A percentile compares a stretch with the other conserved stretches of the same genome.
These are phyloP conservation scores for Actinernus sp. DNA, from an alignment of 92 coral and sea anemone species.

Conservation along the genomic window DNA sequence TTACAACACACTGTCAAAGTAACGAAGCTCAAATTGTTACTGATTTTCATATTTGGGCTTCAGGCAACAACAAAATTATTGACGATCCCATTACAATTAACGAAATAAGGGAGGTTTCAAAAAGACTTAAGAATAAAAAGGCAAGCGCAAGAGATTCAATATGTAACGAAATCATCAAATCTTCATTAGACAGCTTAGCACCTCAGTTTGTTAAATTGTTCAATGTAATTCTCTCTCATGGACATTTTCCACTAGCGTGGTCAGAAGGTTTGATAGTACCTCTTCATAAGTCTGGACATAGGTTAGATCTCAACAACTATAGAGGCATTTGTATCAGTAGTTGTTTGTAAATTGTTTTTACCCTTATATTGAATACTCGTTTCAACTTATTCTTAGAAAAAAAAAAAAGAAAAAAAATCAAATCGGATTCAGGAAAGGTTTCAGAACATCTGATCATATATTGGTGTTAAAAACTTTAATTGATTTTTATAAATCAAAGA, in stretches of 20 bases:
- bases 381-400: too few species aligned
- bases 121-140: conserved; percentile 14
- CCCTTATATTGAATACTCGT: too few species aligned
- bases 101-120: conserved; percentile 13
- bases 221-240: conserved; percentile 8
- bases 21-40: too few species aligned
- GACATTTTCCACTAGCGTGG: conserved; percentile 24
- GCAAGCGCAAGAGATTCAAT: conserved; percentile 30
- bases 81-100: conserved; percentile 17
- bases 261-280: conserved; percentile 32
- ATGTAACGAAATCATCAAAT: conserved; percentile 26
- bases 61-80: neutral
- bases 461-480: too few species aligned
- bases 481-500: too few species aligned
- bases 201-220: conserved; percentile 10
- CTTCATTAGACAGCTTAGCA: conserved; percentile 6
- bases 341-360: too few species aligned
- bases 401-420: too few species aligned
- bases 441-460: too few species aligned
- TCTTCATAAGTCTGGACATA: conserved; percentile 23
- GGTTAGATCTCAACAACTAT: conserved; percentile 15
- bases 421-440: too few species aligned
- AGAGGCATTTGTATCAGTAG: conserved; percentile 33
- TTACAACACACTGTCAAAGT: too few species aligned
- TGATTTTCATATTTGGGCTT: conserved; percentile 16